phyloP scores from a whole-genome alignment of 2,113 vertebrate species.

The Mirza zaza region DNA sequence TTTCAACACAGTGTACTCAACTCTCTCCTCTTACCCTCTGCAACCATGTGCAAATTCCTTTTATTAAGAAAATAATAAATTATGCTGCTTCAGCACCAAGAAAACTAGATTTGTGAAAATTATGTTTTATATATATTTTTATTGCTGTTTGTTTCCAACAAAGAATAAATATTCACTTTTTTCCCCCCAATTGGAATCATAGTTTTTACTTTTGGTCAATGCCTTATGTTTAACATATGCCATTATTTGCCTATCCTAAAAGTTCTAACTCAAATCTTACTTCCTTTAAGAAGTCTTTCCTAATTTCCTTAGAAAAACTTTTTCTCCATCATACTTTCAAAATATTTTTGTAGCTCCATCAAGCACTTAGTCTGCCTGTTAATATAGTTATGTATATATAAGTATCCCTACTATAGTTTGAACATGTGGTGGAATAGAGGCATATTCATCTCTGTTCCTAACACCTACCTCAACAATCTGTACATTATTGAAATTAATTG shows the following conservation, averaged over 20 bases:
- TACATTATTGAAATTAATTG: neutral
- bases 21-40: constrained; percentile 52
- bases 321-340: neutral
- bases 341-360: neutral
- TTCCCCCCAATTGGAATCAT: neutral
- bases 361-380: neutral
- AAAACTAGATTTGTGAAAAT: constrained; percentile 2
- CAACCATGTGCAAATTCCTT: constrained; percentile 42
- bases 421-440: neutral
- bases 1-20: constrained; percentile 69
- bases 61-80: constrained; percentile 48
- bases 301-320: neutral
- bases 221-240: neutral
- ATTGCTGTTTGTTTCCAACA: neutral
- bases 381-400: too few species aligned
- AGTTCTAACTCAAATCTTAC: neutral
- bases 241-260: neutral
- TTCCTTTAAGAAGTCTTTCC: neutral
- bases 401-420: neutral
- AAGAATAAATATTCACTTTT: neutral
- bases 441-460: neutral
- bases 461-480: neutral
- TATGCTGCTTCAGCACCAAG: neutral
- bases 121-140: neutral
- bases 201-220: neutral